Conservation (phyloP, 2,797 vertebrate genomes). For the Coccyzus lansbergi region DNA sequence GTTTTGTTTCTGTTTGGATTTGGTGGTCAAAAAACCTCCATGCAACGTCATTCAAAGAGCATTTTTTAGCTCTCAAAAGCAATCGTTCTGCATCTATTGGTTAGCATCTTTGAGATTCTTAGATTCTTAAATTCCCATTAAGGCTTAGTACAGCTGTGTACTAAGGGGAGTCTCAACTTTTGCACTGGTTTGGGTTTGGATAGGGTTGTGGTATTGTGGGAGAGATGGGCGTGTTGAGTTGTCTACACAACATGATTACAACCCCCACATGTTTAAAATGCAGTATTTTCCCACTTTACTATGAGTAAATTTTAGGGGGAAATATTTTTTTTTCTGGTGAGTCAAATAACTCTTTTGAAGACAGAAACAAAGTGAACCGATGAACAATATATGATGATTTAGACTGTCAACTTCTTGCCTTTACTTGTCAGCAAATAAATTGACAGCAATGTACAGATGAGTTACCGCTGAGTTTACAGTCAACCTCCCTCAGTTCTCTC, state of each 20-base stretch:
- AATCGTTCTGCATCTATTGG: accelerated
- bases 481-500: neutral
- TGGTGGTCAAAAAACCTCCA: neutral
- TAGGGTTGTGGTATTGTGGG: neutral
- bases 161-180: neutral
- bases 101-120: neutral
- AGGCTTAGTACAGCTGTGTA: neutral
- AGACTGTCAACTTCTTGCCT: neutral
- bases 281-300: neutral
- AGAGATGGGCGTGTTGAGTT: accelerated
- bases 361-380: neutral
- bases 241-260: neutral
- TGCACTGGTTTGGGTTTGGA: neutral
- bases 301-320: neutral
- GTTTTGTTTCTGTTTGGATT: no score
- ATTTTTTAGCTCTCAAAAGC: neutral
- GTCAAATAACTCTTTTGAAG: neutral
- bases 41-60: neutral
- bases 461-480: neutral
- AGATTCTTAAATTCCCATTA: neutral
- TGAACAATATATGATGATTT: neutral
- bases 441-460: neutral
- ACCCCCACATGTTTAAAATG: neutral
- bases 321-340: neutral
- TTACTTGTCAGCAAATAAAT: neutral